Percentiles rank a stretch among this genome's conserved stretches.
phyloP scores from a whole-genome alignment of 2,888 invertebrate genomes.

The Drosophila recens region DNA sequence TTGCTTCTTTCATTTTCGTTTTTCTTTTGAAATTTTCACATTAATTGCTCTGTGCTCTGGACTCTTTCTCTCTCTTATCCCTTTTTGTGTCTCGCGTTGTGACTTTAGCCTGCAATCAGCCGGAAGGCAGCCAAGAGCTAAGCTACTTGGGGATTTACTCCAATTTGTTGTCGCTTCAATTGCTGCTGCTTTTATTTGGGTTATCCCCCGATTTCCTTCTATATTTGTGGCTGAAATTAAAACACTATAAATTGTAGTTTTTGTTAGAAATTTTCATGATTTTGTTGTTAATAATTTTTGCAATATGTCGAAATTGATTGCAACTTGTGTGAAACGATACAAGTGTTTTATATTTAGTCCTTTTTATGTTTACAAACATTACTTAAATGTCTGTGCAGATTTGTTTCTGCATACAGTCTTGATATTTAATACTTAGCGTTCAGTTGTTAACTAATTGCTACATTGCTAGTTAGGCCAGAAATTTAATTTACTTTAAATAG shows the following conservation, averaged over 20 bases:
- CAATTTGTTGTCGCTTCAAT: constrained; percentile 59
- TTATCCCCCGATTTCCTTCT: background rate
- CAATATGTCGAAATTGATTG: background rate
- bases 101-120: constrained; percentile 61
- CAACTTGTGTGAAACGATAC: background rate
- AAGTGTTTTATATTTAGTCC: background rate
- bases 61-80: background rate
- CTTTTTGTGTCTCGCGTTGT: background rate
- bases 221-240: constrained; percentile 3
- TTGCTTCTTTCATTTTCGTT: constrained; percentile 28
- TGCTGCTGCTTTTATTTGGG: constrained; percentile 24
- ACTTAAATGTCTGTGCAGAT: too few species aligned
- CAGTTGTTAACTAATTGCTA: background rate
- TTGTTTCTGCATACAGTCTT: background rate
- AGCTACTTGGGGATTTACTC: constrained; percentile 71
- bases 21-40: constrained; percentile 71
- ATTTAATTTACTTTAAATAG: background rate
- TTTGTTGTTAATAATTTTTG: background rate
- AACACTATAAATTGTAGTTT: background rate
- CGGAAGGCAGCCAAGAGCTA: constrained; percentile 58
- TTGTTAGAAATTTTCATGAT: background rate
- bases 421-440: background rate
- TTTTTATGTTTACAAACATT: background rate
- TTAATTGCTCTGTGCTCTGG: constrained; percentile 67
- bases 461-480: too few species aligned